These are phyloP conservation scores for Brachyptera putata DNA, from an alignment of 2,888 invertebrate genomes.

Conservation along the genomic window DNA sequence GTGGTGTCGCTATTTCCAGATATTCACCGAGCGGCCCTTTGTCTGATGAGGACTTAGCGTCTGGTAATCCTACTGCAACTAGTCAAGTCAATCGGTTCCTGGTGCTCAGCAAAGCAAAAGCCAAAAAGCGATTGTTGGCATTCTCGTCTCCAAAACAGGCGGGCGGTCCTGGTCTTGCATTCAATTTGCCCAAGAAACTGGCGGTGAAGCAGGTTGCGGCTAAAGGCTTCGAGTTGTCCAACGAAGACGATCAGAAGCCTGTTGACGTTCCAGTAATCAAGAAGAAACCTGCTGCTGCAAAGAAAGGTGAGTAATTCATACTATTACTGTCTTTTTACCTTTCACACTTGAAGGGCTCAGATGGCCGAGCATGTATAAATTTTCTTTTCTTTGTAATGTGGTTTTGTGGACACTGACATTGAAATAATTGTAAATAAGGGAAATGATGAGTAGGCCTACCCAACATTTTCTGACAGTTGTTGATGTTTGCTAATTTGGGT, in stretches of 20 bases:
- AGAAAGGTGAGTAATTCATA: conserved; percentile 17
- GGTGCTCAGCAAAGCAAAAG: conserved; percentile 43
- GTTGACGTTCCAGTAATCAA: background rate
- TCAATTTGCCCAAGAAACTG: conserved; percentile 31
- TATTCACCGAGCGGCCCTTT: conserved; percentile 28
- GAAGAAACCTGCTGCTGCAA: background rate
- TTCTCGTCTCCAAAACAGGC: conserved; percentile 42
- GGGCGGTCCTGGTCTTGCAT: conserved; percentile 32
- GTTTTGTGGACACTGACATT: no score
- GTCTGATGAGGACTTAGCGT: conserved; percentile 23
- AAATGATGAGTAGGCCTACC: no score
- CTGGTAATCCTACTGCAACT: background rate
- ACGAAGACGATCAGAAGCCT: background rate
- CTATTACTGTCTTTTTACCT: no score
- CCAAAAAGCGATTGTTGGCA: conserved; percentile 45
- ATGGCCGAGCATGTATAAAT: no score
- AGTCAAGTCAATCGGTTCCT: background rate
- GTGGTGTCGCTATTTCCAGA: conserved; percentile 1
- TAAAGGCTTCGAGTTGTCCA: conserved; percentile 21
- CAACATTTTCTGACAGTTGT: no score
- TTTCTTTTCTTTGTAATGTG: no score
- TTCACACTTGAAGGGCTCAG: no score
- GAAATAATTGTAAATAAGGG: no score
- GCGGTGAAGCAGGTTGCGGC: conserved; percentile 27
- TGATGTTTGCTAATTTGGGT: no score